Conservation (phyloP, 92 coral and sea anemone species). For the Isaurus tuberculatus region DNA sequence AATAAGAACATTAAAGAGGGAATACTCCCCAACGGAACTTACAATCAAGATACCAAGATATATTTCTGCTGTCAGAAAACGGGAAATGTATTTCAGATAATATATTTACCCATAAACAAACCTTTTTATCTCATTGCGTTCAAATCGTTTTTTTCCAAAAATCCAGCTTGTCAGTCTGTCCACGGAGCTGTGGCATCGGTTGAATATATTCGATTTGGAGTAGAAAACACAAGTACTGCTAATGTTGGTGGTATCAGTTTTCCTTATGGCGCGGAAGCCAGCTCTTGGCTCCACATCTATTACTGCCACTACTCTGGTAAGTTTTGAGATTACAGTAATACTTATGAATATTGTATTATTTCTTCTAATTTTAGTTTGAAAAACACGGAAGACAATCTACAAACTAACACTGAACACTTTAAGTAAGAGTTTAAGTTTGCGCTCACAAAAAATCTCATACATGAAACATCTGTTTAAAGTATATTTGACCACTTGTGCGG, state of each 20-base stretch:
- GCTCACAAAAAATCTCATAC: too few relatives aligned
- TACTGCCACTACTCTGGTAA: slow-evolving; percentile 36
- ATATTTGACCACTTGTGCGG: too few relatives aligned
- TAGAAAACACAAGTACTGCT: neutral
- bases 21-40: slow-evolving; percentile 52
- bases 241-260: slow-evolving; percentile 18
- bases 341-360: too few relatives aligned
- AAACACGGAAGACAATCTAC: too few relatives aligned
- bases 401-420: too few relatives aligned
- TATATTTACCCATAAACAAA: slow-evolving; percentile 53
- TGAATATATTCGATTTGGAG: slow-evolving; percentile 6
- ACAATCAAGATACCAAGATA: slow-evolving; percentile 52
- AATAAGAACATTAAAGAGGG: slow-evolving; percentile 51
- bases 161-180: slow-evolving; percentile 14
- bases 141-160: slow-evolving; percentile 21
- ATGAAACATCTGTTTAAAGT: too few relatives aligned
- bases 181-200: neutral
- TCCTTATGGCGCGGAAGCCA: slow-evolving; percentile 12
- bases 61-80: slow-evolving; percentile 51
- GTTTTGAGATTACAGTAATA: neutral
- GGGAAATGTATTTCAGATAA: slow-evolving; percentile 39
- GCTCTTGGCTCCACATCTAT: neutral
- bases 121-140: slow-evolving; percentile 58
- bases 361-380: too few relatives aligned
- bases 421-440: too few relatives aligned